These are phyloP conservation scores for Aplysina aerophoba DNA, from an alignment of 37 sponge, comb jelly and placozoan species.

Conservation along the genomic window DNA sequence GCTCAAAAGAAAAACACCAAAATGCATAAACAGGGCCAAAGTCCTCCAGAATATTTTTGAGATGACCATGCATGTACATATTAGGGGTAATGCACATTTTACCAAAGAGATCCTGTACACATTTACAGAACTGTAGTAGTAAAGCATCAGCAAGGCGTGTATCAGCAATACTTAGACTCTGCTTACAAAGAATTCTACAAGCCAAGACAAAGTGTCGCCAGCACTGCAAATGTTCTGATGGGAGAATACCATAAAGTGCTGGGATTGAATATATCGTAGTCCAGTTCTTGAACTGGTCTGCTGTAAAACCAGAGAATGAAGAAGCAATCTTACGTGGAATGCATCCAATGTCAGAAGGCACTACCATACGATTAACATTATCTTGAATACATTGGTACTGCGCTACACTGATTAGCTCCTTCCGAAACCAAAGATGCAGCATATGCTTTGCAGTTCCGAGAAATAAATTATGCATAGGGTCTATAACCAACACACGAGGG, in stretches of 20 bases:
- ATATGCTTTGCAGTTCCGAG: slow-evolving; percentile 37
- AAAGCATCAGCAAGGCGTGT: slow-evolving; percentile 39
- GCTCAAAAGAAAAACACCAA: slow-evolving; percentile 62
- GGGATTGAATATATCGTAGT: slow-evolving; percentile 18
- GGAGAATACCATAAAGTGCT: slow-evolving; percentile 18
- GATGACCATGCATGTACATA: slow-evolving; percentile 52
- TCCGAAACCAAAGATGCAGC: slow-evolving; percentile 38
- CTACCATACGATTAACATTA: slow-evolving; percentile 15
- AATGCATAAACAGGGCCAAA: slow-evolving; percentile 47
- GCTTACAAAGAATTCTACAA: slow-evolving; percentile 25
- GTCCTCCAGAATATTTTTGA: slow-evolving; percentile 25
- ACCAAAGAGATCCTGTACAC: slow-evolving; percentile 37
- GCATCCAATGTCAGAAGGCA: slow-evolving; percentile 31
- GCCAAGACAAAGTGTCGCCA: slow-evolving; percentile 41
- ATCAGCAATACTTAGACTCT: slow-evolving; percentile 9
- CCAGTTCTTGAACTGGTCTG: slow-evolving; percentile 44
- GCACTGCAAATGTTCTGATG: slow-evolving; percentile 23
- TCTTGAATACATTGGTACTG: slow-evolving; percentile 17
- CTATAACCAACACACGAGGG: slow-evolving; percentile 30
- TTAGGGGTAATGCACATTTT: slow-evolving; percentile 42
- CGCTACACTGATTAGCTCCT: not conserved
- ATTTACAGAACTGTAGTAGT: slow-evolving; percentile 45
- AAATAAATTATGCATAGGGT: slow-evolving; percentile 51
- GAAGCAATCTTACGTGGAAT: slow-evolving; percentile 25
- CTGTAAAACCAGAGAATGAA: slow-evolving; percentile 42